Percentiles rank a stretch among this genome's conserved stretches.
Evolutionary conservation across 2,797 vertebrate genomes (phyloP).

Genomic region (Semaprochilodus insignis): DNA sequence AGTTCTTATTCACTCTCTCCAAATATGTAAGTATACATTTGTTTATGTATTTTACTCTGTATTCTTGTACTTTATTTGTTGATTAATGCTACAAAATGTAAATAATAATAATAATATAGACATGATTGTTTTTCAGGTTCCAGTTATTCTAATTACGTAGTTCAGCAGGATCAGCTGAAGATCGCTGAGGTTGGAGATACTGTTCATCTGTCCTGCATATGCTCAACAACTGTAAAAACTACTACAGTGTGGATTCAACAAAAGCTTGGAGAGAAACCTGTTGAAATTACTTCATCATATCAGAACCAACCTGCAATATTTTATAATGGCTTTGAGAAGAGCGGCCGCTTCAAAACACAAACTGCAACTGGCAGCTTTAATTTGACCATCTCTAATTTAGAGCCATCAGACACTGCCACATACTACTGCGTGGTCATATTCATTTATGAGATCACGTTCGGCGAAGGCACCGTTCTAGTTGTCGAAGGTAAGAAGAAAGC

Average conservation of each 20-base stretch:
- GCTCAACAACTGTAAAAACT: not conserved
- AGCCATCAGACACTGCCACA: slow-evolving; percentile 22
- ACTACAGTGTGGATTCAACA: slow-evolving; percentile 36
- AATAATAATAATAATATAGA: not conserved
- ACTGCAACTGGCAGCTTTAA: slow-evolving; percentile 10
- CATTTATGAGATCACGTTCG: slow-evolving; percentile 42
- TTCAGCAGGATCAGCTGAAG: slow-evolving; percentile 5
- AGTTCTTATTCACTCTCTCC: not conserved
- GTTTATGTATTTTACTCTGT: not conserved
- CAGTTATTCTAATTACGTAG: too few relatives aligned
- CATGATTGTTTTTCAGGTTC: not conserved
- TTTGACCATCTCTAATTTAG: slow-evolving; percentile 18
- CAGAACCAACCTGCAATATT: slow-evolving; percentile 8
- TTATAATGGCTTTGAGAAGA: slow-evolving; percentile 19
- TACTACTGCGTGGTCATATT: slow-evolving; percentile 39
- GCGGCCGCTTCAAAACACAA: not conserved
- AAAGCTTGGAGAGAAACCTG: slow-evolving; percentile 32
- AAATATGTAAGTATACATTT: not conserved
- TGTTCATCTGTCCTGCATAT: not conserved
- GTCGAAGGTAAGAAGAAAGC: slow-evolving; percentile 31
- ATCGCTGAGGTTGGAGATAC: slow-evolving; percentile 18
- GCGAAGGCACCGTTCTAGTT: slow-evolving; percentile 26
- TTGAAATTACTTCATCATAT: slow-evolving; percentile 38
- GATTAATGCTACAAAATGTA: not conserved
- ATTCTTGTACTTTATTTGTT: not conserved